Percentiles rank a stretch among this genome's conserved stretches.
phyloP scores from a whole-genome alignment of 2,888 invertebrate species.

The Dasypogon diadema region DNA sequence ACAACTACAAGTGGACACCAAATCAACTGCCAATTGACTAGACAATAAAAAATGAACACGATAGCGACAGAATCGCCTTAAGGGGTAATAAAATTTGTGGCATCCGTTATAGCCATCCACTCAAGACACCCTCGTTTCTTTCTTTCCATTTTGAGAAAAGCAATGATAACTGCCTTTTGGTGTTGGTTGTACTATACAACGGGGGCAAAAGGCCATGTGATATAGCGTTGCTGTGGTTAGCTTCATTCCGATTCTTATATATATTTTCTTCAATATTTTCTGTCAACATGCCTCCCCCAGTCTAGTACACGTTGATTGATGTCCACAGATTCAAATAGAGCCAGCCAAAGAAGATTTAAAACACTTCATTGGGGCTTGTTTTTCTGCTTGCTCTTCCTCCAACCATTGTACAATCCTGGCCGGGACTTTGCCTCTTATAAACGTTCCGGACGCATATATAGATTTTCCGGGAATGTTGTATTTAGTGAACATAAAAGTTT shows the following conservation, averaged over 20 bases:
- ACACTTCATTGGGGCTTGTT: conserved; percentile 36
- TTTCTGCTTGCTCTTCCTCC: conserved; percentile 5
- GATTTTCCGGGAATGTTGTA: conserved; percentile 19
- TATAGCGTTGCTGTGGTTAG: conserved; percentile 41
- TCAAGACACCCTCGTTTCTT: conserved; percentile 1
- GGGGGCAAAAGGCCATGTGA: conserved; percentile 24
- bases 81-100: conserved; percentile 49
- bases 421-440: background rate
- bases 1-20: conserved; percentile 11
- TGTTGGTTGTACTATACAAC: too few species aligned
- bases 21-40: conserved; percentile 47
- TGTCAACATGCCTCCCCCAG: conserved; percentile 9
- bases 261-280: conserved; percentile 28
- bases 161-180: background rate
- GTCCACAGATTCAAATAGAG: conserved; percentile 49
- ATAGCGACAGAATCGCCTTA: conserved; percentile 49
- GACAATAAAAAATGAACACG: conserved; percentile 30
- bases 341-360: conserved; percentile 25
- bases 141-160: background rate
- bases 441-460: background rate
- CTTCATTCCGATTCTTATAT: conserved; percentile 37
- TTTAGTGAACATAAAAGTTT: conserved; percentile 52
- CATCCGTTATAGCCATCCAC: conserved; percentile 39
- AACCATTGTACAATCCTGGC: background rate
- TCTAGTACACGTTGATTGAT: conserved; percentile 42